Base-by-base conservation (phyloP, 2,888 invertebrate species). In the Callimorpha dominula region DNA sequence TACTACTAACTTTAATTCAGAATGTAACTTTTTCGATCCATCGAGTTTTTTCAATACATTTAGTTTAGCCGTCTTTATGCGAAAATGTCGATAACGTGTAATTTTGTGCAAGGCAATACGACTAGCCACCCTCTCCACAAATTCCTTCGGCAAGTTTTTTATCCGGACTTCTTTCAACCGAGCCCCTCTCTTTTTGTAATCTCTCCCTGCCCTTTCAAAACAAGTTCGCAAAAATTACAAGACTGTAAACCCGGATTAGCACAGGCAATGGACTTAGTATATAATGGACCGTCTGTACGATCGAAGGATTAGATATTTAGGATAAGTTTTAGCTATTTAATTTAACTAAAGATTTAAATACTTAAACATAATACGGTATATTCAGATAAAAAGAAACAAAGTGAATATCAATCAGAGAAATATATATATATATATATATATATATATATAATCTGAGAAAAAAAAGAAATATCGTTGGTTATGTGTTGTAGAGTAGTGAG, bases 361-460 rank as follows among this genome's bases (percentile, higher is more conserved):
- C 14, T 31, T 31, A 57, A 1, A 57, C 17, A 57, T 60, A 60
- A 40, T 40, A 31, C 40, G 15, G 31, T 50, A 17, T 40, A 50
- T 49, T 49, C n/a, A 67, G 11, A 52, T 54, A 54, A 15, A 69
- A 8, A 31, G 12, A 57, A 12, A 49, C 83, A 82, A 85, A 86
- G 87, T 89, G 88, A 90, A 91, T 91, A 88, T 88, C 88, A 90
- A 90, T 89, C 86, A 86, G 80, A 76, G 81, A 84, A 80, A 84
- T 82, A 71, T 86, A 87, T 89, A 89, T 91, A n/a, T n/a, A n/a
- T n/a, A n/a, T n/a, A n/a, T n/a, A n/a, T n/a, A n/a, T n/a, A n/a
- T n/a, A n/a, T n/a, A n/a, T n/a, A n/a, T 90, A 89, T 90, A 91
- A 90, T 91, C 88, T 90, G 87, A 89, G 87, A 88, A 87, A 89